Evolutionary conservation across 37 sponge, comb jelly and placozoan genomes (phyloP).

Genomic region (Beroe forskalii): DNA sequence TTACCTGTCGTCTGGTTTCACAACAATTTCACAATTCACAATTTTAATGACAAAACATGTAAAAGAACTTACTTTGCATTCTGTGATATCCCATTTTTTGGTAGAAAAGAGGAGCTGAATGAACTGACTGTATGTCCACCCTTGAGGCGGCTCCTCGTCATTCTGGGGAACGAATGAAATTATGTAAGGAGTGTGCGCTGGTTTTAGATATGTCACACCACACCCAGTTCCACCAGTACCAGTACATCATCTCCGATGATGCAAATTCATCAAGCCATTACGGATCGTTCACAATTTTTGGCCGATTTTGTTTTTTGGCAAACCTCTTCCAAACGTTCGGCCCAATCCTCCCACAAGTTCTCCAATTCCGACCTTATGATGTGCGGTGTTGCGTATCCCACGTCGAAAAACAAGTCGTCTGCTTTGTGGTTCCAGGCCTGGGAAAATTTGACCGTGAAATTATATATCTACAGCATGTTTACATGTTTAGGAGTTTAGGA

Average conservation of each 20-base stretch:
- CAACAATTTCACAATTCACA: too few species aligned
- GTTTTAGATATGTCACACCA: too few species aligned
- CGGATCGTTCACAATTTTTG: too few species aligned
- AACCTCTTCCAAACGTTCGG: not conserved
- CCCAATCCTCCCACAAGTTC: constrained; percentile 21
- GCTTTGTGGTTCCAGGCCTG: constrained; percentile 52
- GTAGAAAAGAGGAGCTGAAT: not conserved
- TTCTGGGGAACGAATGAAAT: too few species aligned
- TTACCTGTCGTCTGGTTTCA: too few species aligned
- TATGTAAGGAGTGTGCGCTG: too few species aligned
- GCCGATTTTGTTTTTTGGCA: too few species aligned
- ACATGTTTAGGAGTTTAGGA: too few species aligned
- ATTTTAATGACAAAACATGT: too few species aligned
- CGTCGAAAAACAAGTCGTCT: constrained; percentile 41
- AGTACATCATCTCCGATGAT: too few species aligned
- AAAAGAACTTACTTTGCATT: constrained; percentile 9
- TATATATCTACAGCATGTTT: not conserved
- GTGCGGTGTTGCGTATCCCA: constrained; percentile 54
- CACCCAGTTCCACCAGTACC: too few species aligned
- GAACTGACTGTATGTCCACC: constrained; percentile 12
- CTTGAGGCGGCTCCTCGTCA: not conserved
- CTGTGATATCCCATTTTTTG: not conserved
- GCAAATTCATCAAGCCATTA: too few species aligned
- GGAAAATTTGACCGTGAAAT: not conserved
- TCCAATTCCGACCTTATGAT: not conserved